Evolutionary conservation across 2,888 invertebrate species (phyloP), one percentile per base, ranked within the genome.

Genomic region (Neria commutata): DNA sequence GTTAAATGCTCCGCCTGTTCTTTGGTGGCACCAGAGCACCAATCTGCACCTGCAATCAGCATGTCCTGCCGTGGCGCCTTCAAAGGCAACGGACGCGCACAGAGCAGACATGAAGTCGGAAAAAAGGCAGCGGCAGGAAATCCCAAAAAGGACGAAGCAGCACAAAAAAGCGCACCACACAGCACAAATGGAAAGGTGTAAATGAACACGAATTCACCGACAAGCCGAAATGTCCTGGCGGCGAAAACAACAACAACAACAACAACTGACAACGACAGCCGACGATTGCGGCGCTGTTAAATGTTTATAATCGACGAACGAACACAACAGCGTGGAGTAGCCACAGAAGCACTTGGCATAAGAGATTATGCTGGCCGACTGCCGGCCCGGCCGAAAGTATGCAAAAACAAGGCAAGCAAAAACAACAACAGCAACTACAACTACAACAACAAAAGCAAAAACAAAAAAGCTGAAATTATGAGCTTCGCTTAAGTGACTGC

Each of bases 101-200:
- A 14, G n/a, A 37, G 11, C 6, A 11, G 29, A 29, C 5, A 29
- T 29, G 29, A 29, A 29, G 11, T 11, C 5, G 6, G 11, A 29
- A 11, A 29, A 11, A 29, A 29, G 6, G 11, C 6, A 29, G 11
- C 29, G 29, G 29, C 5, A 29, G 6, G 11, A 11, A 29, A 29
- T 8, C 5, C 5, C 5, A 5, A 5, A 5, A 29, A 29, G 10
- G 29, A 26, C 16, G 23, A n/a, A 52, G 17, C 4, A 49, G 42
- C 54, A 24, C 58, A 54, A 26, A 59, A 47, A 34, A 51, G 51
- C 34, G 23, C 51, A 54, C 54, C 58, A n/a, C 54, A 58, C 50
- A 50, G 51, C 46, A n/a, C n/a, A 50, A 52, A 52, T 52, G 52
- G 14, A 64, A 75, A 75, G 75, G 74, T 75, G 73, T 74, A 74